A percentile compares a stretch with the other conserved stretches of the same genome.
phyloP scores from a whole-genome alignment of 35 echinoderm and acorn worm species.

The Strongylocentrotus purpuratus region DNA sequence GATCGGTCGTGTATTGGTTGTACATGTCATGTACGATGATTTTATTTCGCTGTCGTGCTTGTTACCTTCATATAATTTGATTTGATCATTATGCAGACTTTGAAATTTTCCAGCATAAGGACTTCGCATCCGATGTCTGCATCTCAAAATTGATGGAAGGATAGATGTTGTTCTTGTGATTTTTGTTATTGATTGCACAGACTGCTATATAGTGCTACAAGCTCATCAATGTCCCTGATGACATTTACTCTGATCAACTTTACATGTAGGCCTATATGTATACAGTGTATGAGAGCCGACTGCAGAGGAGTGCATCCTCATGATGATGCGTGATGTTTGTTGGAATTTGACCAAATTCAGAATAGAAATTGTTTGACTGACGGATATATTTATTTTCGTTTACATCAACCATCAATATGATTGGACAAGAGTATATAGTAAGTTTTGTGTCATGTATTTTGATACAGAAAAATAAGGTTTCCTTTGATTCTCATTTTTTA shows the following conservation, averaged over 20 bases:
- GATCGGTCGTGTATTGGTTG: not conserved
- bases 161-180: not conserved
- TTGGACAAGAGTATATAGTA: not conserved
- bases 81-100: not conserved
- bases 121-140: not conserved
- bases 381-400: not conserved
- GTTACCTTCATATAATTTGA: not conserved
- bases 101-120: not conserved
- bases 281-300: not conserved
- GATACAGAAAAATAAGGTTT: not conserved
- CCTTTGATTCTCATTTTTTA: too few species aligned
- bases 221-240: not conserved
- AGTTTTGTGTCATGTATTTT: not conserved
- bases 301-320: not conserved
- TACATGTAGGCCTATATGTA: too few species aligned
- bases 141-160: not conserved
- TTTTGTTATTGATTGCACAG: not conserved
- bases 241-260: not conserved
- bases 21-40: not conserved
- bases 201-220: not conserved
- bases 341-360: not conserved
- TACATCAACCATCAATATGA: conserved; percentile 1
- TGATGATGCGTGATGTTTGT: not conserved
- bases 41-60: not conserved
- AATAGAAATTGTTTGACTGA: not conserved